Percentiles rank a stretch among this genome's conserved stretches.
Evolutionary conservation across 2,888 invertebrate species (phyloP).

Genomic region (Rotaria magnacalcarata): DNA sequence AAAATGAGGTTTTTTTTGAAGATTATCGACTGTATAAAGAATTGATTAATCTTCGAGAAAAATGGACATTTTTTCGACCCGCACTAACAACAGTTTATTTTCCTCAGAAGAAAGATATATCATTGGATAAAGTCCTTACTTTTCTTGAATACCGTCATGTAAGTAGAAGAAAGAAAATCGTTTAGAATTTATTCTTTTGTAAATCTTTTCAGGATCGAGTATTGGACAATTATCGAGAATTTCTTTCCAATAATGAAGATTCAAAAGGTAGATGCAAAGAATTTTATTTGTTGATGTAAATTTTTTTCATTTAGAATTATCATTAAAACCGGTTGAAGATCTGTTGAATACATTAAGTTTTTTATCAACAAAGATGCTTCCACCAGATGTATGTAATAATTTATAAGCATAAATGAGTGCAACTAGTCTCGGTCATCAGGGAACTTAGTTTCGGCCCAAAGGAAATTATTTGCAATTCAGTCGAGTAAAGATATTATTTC

Average conservation of each 20-base stretch:
- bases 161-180: background rate
- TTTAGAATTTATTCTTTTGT: background rate
- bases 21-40: background rate
- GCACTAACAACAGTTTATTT: constrained; percentile 34
- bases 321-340: background rate
- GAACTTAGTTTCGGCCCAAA: too few species aligned
- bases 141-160: constrained; percentile 32
- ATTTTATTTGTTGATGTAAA: background rate
- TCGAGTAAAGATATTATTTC: background rate
- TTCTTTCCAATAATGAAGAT: background rate
- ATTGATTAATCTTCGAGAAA: constrained; percentile 26
- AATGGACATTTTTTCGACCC: constrained; percentile 30
- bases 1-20: background rate
- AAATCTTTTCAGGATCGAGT: background rate
- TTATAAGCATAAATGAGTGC: too few species aligned
- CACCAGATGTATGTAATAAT: background rate
- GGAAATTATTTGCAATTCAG: too few species aligned
- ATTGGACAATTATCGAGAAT: constrained; percentile 29
- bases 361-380: background rate
- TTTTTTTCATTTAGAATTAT: background rate
- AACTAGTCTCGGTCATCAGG: background rate
- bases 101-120: constrained; percentile 17
- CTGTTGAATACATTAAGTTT: background rate
- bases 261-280: background rate
- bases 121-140: constrained; percentile 25